These are phyloP conservation scores for Rhopalosiphum maidis DNA, from an alignment of 1,140 invertebrate species.

Conservation along the genomic window DNA sequence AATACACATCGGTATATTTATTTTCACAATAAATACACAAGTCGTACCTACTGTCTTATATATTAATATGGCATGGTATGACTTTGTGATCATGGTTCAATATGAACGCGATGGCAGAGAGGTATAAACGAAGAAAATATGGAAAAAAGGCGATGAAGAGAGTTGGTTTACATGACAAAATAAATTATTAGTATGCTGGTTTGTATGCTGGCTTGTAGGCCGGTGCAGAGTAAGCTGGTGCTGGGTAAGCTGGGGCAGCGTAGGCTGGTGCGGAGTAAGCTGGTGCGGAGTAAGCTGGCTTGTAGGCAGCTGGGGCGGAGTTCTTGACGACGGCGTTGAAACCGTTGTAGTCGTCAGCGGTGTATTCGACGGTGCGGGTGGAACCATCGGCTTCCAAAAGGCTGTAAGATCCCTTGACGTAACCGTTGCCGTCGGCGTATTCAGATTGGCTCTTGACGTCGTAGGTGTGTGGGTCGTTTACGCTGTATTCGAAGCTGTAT, in stretches of 20 bases:
- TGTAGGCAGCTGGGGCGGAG: constrained; percentile 50
- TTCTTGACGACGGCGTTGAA: constrained; percentile 60
- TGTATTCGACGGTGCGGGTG: constrained; percentile 68
- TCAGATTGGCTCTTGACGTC: not conserved
- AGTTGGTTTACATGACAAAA: not conserved
- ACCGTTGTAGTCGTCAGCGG: constrained; percentile 59
- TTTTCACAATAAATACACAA: constrained; percentile 43
- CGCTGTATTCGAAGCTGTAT: too few species aligned
- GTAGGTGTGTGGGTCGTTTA: too few species aligned
- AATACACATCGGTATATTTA: constrained; percentile 33
- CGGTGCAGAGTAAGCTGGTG: constrained; percentile 56
- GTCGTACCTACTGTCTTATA: constrained; percentile 21
- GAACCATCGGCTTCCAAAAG: constrained; percentile 68
- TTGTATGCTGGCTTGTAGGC: constrained; percentile 60
- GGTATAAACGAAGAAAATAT: not conserved
- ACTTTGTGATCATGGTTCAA: constrained; percentile 19
- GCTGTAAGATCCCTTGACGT: constrained; percentile 64
- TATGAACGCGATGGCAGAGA: constrained; percentile 28
- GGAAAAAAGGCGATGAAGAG: not conserved
- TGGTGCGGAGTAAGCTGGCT: constrained; percentile 62
- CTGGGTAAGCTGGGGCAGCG: constrained; percentile 45
- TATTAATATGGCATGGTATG: constrained; percentile 23
- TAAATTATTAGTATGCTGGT: not conserved
- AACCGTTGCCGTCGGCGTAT: constrained; percentile 61
- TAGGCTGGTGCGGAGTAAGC: constrained; percentile 44